Evolutionary conservation across 2,113 vertebrate species (phyloP).

Genomic region (Lonchura striata): DNA sequence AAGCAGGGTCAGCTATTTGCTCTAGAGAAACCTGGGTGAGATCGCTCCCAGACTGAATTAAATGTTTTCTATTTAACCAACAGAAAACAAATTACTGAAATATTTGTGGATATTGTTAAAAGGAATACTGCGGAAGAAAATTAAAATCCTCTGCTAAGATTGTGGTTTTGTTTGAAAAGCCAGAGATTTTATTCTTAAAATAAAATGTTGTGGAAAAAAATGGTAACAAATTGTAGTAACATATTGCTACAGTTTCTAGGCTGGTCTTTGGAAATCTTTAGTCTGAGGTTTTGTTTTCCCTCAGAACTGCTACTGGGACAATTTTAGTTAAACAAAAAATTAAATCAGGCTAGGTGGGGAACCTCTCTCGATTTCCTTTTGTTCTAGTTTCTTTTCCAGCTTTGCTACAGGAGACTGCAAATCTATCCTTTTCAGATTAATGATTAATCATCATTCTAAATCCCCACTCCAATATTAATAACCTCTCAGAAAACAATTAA

Average conservation of each 20-base stretch:
- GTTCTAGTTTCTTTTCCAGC: neutral
- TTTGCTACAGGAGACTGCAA: neutral
- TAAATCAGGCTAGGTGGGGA: neutral
- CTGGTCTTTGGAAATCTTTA: neutral
- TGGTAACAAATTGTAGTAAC: neutral
- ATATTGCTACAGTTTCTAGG: neutral
- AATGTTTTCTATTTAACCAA: neutral
- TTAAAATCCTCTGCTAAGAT: constrained; percentile 21
- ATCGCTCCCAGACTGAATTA: neutral
- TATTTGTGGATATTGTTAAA: constrained; percentile 33
- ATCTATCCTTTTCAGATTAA: neutral
- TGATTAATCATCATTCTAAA: constrained; percentile 27
- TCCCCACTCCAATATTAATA: constrained; percentile 27
- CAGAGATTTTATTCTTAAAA: neutral
- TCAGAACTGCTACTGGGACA: neutral
- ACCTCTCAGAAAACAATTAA: constrained; percentile 43
- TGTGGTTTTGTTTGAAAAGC: constrained; percentile 47
- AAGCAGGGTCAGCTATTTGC: neutral
- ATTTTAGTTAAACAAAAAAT: neutral
- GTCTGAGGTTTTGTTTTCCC: neutral
- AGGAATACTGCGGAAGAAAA: constrained; percentile 37
- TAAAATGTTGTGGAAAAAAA: neutral
- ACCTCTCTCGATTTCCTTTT: neutral
- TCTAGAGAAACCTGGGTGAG: neutral
- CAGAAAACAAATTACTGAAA: constrained; percentile 34